A percentile compares a stretch with the other conserved stretches of the same genome.
phyloP scores from a whole-genome alignment of 2,797 vertebrate genomes.

The Morelia viridis region DNA sequence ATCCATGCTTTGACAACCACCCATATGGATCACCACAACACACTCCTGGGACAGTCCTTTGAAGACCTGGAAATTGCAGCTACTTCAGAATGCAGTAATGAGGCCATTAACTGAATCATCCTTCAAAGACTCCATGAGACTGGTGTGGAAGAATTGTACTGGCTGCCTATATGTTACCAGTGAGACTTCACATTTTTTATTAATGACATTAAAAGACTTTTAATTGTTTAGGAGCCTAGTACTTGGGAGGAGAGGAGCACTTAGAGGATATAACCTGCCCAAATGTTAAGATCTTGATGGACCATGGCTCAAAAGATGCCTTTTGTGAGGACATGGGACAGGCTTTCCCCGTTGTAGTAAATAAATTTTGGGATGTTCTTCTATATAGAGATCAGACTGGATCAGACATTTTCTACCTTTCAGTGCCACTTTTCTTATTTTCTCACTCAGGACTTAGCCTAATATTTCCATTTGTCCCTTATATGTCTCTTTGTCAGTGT shows the following conservation, averaged over 20 bases:
- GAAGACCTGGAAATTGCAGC: background rate
- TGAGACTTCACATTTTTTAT: background rate
- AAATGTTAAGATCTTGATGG: background rate
- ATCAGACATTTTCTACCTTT: background rate
- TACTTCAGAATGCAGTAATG: background rate
- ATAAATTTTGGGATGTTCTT: background rate
- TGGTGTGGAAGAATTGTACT: background rate
- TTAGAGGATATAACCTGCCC: background rate
- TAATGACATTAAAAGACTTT: background rate
- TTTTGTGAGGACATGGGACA: background rate
- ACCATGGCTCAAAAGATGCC: background rate
- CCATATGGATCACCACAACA: background rate
- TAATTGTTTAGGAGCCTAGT: background rate
- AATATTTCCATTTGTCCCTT: background rate
- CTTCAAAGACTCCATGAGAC: background rate
- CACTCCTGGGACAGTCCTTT: background rate
- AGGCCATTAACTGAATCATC: background rate
- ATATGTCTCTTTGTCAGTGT: background rate
- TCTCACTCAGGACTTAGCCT: background rate
- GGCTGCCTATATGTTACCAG: background rate
- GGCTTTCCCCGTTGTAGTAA: background rate
- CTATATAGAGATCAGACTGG: background rate
- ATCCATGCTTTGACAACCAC: background rate
- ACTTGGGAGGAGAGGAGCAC: background rate
- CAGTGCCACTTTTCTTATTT: background rate